Conservation (phyloP, 2,888 invertebrate species). For the Diaprepes abbreviatus region DNA sequence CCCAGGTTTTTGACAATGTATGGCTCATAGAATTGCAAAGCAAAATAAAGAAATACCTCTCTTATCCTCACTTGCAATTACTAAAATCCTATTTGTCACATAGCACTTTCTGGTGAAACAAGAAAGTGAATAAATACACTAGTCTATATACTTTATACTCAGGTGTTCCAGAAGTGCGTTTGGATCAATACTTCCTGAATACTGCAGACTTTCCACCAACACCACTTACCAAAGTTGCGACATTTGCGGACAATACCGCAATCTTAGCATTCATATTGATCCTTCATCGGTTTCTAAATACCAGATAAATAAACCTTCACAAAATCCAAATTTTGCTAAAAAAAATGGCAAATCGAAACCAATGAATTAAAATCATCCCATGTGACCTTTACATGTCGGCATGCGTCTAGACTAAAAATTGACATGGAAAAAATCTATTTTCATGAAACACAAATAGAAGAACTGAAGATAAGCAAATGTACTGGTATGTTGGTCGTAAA, state of each 20-base stretch:
- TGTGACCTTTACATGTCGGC: too few species aligned
- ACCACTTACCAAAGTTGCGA: slow-evolving; percentile 41
- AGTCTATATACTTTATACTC: slow-evolving; percentile 43
- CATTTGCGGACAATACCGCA: slow-evolving; percentile 52
- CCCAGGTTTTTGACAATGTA: slow-evolving; percentile 56
- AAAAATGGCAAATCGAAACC: too few species aligned
- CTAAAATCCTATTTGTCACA: slow-evolving; percentile 48
- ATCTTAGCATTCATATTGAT: slow-evolving; percentile 37
- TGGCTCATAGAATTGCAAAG: slow-evolving; percentile 49
- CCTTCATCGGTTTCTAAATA: slow-evolving; percentile 44
- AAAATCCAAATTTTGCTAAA: slow-evolving; percentile 49
- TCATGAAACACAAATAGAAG: too few species aligned
- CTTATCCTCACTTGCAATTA: slow-evolving; percentile 32
- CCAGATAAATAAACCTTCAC: slow-evolving; percentile 50
- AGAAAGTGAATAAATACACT: slow-evolving; percentile 1
- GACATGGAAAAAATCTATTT: too few species aligned
- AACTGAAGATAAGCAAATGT: too few species aligned
- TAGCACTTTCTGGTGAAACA: slow-evolving; percentile 24
- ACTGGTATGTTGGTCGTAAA: too few species aligned
- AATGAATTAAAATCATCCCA: too few species aligned
- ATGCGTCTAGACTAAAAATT: too few species aligned
- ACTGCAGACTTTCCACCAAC: slow-evolving; percentile 24
- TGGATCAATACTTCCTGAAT: slow-evolving; percentile 43
- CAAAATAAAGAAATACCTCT: slow-evolving; percentile 45
- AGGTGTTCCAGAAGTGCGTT: slow-evolving; percentile 51